phyloP scores from a whole-genome alignment of 2,113 vertebrate genomes.

The Struthidea cinerea region DNA sequence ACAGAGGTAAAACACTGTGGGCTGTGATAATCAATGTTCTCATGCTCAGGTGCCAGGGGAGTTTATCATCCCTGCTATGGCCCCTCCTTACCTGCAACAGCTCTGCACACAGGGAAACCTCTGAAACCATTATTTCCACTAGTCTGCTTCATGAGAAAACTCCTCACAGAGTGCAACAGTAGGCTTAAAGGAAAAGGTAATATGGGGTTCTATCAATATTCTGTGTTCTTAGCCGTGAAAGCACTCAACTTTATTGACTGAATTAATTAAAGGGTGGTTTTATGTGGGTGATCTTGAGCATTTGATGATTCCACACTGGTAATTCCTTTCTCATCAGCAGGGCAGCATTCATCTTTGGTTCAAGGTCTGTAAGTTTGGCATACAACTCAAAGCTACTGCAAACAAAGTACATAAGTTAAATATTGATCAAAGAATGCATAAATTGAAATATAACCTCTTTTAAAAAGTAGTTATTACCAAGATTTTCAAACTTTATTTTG shows the following conservation, averaged over 20 bases:
- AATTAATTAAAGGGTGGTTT: not conserved
- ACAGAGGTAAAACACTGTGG: not conserved
- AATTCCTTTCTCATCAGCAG: not conserved
- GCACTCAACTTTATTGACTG: not conserved
- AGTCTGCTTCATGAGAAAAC: not conserved
- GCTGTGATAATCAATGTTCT: not conserved
- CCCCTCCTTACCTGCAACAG: not conserved
- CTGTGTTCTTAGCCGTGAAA: not conserved
- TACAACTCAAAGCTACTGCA: not conserved
- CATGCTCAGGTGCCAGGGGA: not conserved
- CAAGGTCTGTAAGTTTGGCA: not conserved
- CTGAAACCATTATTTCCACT: not conserved
- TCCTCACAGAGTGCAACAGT: not conserved
- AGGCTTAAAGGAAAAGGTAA: not conserved
- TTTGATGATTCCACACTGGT: not conserved
- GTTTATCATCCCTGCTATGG: not conserved
- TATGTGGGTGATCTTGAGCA: not conserved
- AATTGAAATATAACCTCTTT: not conserved
- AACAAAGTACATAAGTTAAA: not conserved
- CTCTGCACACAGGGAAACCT: not conserved
- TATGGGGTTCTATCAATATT: not conserved
- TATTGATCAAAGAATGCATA: not conserved
- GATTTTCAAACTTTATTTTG: constrained; percentile 32
- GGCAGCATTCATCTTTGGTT: not conserved
- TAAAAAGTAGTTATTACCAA: not conserved